Evolutionary conservation across 2,888 invertebrate genomes (phyloP).

Genomic region (Tupiocoris notatus): DNA sequence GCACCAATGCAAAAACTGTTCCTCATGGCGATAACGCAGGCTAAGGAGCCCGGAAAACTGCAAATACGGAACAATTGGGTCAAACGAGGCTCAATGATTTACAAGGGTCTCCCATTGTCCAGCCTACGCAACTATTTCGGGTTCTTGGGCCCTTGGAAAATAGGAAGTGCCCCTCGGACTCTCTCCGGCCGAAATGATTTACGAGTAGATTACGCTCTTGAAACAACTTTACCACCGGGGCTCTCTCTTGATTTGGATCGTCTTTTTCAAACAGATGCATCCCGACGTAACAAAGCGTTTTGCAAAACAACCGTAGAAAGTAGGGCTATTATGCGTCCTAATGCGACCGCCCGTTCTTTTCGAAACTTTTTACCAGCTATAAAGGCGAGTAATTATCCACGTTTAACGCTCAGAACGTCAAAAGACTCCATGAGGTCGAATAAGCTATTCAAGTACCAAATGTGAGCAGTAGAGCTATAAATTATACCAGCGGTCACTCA

Average conservation of each 20-base stretch:
- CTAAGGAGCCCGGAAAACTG: not conserved
- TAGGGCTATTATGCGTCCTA: not conserved
- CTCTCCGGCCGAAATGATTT: constrained; percentile 36
- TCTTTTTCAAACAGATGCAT: constrained; percentile 24
- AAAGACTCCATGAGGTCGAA: not conserved
- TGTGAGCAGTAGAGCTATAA: too few relatives aligned
- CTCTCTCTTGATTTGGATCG: constrained; percentile 1
- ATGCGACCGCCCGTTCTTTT: not conserved
- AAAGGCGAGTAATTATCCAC: too few relatives aligned
- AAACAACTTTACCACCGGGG: not conserved
- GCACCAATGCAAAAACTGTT: too few relatives aligned
- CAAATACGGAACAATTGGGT: constrained; percentile 39
- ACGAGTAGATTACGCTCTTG: constrained; percentile 34
- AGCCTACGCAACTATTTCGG: constrained; percentile 20
- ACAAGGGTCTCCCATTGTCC: constrained; percentile 22
- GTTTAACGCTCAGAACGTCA: not conserved
- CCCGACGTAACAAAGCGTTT: not conserved
- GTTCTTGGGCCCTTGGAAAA: not conserved
- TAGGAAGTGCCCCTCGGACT: constrained; percentile 16
- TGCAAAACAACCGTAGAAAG: constrained; percentile 18
- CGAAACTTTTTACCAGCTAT: too few relatives aligned
- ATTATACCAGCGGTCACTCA: too few relatives aligned
- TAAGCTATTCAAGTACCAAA: too few relatives aligned
- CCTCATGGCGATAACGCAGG: too few relatives aligned
- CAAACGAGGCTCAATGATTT: constrained; percentile 31